Conservation (phyloP, 2,888 invertebrate genomes). For the Papilio elwesi region DNA sequence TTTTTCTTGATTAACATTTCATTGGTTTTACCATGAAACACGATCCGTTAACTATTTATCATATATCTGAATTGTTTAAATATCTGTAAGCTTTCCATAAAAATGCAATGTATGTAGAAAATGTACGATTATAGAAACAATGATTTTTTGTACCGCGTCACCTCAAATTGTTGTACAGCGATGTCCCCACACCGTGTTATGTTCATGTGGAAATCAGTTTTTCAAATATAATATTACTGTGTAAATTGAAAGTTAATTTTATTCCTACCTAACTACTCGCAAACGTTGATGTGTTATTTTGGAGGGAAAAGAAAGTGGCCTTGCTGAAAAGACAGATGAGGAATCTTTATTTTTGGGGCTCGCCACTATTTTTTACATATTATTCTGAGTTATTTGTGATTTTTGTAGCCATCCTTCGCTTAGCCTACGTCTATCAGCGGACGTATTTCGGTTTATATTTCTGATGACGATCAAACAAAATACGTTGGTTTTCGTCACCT, state of each 20-base stretch:
- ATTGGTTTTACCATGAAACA: conserved; percentile 34
- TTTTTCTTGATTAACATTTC: background rate
- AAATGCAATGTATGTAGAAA: conserved; percentile 51
- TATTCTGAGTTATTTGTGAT: too few relatives aligned
- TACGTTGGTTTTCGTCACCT: too few relatives aligned
- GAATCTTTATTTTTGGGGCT: too few relatives aligned
- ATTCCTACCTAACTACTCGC: conserved; percentile 45
- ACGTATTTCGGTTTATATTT: too few relatives aligned
- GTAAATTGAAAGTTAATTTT: conserved; percentile 71
- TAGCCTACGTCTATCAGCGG: too few relatives aligned
- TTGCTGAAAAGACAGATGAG: too few relatives aligned
- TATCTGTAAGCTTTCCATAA: background rate
- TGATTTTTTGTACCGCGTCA: conserved; percentile 48
- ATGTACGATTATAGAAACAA: conserved; percentile 41
- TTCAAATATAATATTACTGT: conserved; percentile 76
- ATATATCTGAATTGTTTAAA: too few relatives aligned
- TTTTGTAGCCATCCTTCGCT: too few relatives aligned
- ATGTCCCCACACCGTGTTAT: conserved; percentile 77
- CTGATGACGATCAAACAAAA: too few relatives aligned
- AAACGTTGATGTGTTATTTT: background rate
- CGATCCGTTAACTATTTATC: too few relatives aligned
- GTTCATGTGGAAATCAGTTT: conserved; percentile 74
- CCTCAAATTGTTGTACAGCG: conserved; percentile 66
- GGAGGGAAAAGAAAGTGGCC: background rate
- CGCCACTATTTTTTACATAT: too few relatives aligned